These are phyloP conservation scores for Emydoidea blandingii DNA, from an alignment of 2,797 vertebrate species.

Conservation along the genomic window DNA sequence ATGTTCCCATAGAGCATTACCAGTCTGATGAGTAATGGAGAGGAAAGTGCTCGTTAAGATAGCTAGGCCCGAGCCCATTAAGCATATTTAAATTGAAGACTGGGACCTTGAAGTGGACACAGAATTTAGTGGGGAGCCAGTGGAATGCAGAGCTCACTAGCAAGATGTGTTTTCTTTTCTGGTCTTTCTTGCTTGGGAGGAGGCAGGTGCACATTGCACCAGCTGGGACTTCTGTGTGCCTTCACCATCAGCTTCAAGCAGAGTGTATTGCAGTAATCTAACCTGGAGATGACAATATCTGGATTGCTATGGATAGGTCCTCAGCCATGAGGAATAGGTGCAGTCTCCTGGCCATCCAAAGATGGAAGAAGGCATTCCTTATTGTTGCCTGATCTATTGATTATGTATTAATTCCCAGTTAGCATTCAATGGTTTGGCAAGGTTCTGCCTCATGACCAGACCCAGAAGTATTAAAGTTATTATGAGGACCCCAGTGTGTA, in stretches of 20 bases:
- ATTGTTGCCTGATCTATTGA: too few relatives aligned
- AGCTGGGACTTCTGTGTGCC: not conserved
- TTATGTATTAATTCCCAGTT: too few relatives aligned
- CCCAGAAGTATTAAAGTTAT: too few relatives aligned
- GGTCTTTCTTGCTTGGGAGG: not conserved
- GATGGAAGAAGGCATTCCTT: too few relatives aligned
- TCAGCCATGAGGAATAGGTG: too few relatives aligned
- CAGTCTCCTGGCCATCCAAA: too few relatives aligned
- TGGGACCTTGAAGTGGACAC: not conserved
- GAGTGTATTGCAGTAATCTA: not conserved
- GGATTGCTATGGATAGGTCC: too few relatives aligned
- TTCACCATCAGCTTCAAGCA: not conserved
- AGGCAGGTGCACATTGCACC: not conserved
- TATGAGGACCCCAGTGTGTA: too few relatives aligned
- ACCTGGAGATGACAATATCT: not conserved
- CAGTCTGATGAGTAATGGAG: constrained; percentile 9
- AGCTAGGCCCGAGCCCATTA: not conserved
- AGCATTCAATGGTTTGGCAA: too few relatives aligned
- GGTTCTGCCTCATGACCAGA: too few relatives aligned
- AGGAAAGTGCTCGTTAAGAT: constrained; percentile 41
- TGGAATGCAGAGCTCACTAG: not conserved
- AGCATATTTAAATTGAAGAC: constrained; percentile 37
- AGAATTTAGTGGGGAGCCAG: not conserved
- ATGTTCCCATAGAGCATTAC: not conserved
- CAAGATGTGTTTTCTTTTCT: not conserved